Percentiles rank a stretch among this genome's conserved stretches.
Conservation (phyloP, 2,888 invertebrate species). For the Sepiola atlantica region DNA sequence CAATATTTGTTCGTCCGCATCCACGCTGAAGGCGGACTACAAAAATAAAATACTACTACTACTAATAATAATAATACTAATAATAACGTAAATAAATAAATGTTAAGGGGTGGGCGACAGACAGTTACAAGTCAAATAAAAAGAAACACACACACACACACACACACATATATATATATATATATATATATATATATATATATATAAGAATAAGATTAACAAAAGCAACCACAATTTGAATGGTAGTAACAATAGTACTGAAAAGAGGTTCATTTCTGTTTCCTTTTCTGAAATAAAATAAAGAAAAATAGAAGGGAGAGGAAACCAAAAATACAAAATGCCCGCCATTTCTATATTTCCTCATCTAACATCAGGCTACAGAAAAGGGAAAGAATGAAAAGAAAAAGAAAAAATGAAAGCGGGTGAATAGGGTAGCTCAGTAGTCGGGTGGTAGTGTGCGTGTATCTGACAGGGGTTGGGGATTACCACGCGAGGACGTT, state of each 20-base stretch:
- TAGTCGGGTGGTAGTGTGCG: background rate
- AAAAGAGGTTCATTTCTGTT: background rate
- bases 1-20: background rate
- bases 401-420: background rate
- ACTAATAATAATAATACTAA: background rate
- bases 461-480: background rate
- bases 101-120: background rate
- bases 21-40: background rate
- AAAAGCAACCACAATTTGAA: background rate
- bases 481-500: background rate
- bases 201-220: background rate
- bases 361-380: too few relatives aligned
- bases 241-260: background rate
- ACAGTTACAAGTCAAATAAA: constrained; percentile 32
- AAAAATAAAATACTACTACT: background rate
- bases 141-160: background rate
- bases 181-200: too few relatives aligned
- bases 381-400: background rate
- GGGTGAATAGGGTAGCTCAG: background rate
- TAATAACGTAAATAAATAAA: background rate
- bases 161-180: too few relatives aligned
- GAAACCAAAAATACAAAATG: background rate
- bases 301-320: background rate
- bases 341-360: too few relatives aligned
- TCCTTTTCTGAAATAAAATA: background rate